phyloP scores from a whole-genome alignment of 1,140 invertebrate species.

The Heliconius nattereri region DNA sequence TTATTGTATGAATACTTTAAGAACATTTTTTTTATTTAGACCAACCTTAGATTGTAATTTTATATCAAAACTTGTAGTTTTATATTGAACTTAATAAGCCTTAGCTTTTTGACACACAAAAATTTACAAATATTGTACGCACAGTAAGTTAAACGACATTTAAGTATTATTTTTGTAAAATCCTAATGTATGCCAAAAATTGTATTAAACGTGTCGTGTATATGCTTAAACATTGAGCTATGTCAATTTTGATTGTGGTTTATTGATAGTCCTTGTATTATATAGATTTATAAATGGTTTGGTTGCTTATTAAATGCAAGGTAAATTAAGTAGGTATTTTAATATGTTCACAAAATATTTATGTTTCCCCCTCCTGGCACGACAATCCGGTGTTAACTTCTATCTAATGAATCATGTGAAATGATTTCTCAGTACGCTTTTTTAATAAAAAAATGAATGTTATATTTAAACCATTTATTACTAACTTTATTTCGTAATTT shows the following conservation, averaged over 20 bases:
- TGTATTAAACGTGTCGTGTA: neutral
- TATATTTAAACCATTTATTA: no score
- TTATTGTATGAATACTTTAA: neutral
- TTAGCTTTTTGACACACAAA: neutral
- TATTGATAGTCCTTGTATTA: neutral
- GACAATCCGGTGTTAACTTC: no score
- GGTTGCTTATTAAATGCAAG: neutral
- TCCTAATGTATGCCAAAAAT: constrained; percentile 1
- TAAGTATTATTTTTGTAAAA: neutral
- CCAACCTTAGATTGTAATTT: neutral
- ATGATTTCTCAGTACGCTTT: no score
- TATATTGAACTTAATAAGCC: neutral
- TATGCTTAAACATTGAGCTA: neutral
- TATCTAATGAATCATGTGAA: no score
- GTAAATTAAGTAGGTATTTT: neutral
- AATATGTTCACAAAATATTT: no score
- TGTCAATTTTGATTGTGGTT: constrained; percentile 8
- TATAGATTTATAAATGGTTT: neutral
- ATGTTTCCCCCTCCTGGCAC: no score
- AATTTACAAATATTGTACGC: neutral
- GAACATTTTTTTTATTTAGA: neutral
- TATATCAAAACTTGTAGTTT: neutral
- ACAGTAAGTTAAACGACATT: neutral
- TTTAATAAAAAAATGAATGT: no score
- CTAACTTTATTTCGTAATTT: no score